phyloP scores from a whole-genome alignment of 2,113 vertebrate species.

The Poecile atricapillus region DNA sequence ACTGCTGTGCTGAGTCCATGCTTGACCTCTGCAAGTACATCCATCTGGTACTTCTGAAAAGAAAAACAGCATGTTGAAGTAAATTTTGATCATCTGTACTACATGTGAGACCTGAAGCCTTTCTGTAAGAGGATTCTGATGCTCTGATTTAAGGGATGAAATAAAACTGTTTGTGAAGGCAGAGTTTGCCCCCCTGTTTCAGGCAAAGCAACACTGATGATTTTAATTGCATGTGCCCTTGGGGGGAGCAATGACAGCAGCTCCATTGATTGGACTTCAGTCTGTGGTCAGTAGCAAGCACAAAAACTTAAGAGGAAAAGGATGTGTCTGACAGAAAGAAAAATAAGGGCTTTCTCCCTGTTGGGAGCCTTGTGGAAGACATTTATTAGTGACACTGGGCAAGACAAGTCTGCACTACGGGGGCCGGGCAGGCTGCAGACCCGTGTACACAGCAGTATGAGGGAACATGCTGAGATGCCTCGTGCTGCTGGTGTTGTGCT shows the following conservation, averaged over 20 bases:
- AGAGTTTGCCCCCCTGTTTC: background rate
- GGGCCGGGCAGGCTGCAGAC: background rate
- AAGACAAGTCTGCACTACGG: background rate
- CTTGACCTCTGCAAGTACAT: background rate
- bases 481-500: fast-evolving
- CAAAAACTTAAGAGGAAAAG: background rate
- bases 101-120: background rate
- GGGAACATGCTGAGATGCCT: background rate
- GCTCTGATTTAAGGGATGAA: background rate
- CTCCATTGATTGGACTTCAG: background rate
- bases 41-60: background rate
- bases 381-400: background rate
- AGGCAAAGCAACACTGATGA: background rate
- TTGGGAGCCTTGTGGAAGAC: background rate
- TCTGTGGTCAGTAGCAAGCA: background rate
- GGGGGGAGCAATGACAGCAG: background rate
- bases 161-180: background rate
- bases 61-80: background rate
- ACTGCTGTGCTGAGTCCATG: background rate
- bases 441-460: fast-evolving
- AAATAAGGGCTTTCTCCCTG: background rate
- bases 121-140: background rate
- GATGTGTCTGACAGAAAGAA: background rate
- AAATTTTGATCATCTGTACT: background rate
- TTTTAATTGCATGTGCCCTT: background rate